phyloP scores from a whole-genome alignment of 1,140 invertebrate genomes.

The Drosophila teissieri region DNA sequence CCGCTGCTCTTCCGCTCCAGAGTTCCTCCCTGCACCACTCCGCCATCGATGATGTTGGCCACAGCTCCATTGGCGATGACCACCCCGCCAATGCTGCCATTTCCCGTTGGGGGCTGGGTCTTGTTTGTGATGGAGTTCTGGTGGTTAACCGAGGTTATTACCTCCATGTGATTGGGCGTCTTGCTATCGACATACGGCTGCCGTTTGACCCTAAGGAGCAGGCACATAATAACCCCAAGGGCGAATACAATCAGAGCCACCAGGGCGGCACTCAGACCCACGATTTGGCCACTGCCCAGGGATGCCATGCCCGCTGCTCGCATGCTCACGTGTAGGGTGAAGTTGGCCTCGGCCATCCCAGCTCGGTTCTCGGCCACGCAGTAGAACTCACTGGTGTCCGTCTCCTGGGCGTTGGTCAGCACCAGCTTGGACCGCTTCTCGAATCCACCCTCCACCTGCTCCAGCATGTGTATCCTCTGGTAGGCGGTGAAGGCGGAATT shows the following conservation, averaged over 20 bases:
- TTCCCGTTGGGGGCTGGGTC: conserved; percentile 84
- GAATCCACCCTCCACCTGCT: conserved; percentile 87
- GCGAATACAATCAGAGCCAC: conserved; percentile 92
- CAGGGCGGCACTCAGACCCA: conserved; percentile 92
- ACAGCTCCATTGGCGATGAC: conserved; percentile 78
- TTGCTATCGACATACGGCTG: conserved; percentile 90
- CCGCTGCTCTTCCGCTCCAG: conserved; percentile 74
- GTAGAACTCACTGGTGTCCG: conserved; percentile 95
- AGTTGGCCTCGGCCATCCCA: conserved; percentile 96
- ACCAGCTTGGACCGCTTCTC: conserved; percentile 92
- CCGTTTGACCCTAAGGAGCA: conserved; percentile 89
- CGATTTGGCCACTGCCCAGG: conserved; percentile 93
- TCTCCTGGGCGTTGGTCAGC: conserved; percentile 93
- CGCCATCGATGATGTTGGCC: conserved; percentile 67
- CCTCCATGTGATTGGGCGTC: conserved; percentile 89
- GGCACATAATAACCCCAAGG: conserved; percentile 89
- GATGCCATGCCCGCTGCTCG: conserved; percentile 91
- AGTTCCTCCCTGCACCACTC: conserved; percentile 26
- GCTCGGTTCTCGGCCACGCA: conserved; percentile 96
- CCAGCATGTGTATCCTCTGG: conserved; percentile 92
- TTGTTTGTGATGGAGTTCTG: conserved; percentile 85
- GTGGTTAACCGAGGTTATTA: conserved; percentile 88
- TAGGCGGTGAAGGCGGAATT: conserved; percentile 92
- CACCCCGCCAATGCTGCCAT: conserved; percentile 85
- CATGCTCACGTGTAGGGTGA: conserved; percentile 92